These are phyloP conservation scores for Natrix natrix DNA, from an alignment of 2,797 vertebrate genomes.

Conservation along the genomic window DNA sequence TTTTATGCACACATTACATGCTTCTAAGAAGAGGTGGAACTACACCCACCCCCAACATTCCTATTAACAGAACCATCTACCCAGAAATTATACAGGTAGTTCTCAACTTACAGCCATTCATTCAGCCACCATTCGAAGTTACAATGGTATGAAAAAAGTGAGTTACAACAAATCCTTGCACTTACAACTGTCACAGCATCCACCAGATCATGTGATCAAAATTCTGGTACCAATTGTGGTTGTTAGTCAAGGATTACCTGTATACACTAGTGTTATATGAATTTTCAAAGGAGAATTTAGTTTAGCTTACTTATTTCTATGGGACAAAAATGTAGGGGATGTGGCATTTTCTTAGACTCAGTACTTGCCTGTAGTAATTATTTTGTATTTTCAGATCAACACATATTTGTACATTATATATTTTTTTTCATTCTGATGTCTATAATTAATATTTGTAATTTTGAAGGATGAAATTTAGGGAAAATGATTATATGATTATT, in stretches of 20 bases:
- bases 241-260: background rate
- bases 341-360: background rate
- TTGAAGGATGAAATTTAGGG: conserved; percentile 1
- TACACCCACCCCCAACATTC: background rate
- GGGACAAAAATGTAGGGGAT: background rate
- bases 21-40: background rate
- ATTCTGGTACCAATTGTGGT: background rate
- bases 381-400: conserved; percentile 5
- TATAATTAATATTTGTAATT: conserved; percentile 42
- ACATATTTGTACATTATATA: background rate
- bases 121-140: background rate
- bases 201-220: background rate
- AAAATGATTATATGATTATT: background rate
- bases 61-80: background rate
- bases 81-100: accelerated
- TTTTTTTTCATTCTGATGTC: background rate
- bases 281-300: background rate
- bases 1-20: background rate
- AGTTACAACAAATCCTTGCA: background rate
- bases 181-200: background rate
- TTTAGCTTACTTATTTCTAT: background rate
- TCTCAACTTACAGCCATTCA: background rate
- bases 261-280: background rate
- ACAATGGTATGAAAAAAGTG: background rate
- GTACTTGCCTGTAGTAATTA: conserved; percentile 5